Evolutionary conservation across 1,140 invertebrate genomes (phyloP).

Genomic region (Drosophila subpulchrella): DNA sequence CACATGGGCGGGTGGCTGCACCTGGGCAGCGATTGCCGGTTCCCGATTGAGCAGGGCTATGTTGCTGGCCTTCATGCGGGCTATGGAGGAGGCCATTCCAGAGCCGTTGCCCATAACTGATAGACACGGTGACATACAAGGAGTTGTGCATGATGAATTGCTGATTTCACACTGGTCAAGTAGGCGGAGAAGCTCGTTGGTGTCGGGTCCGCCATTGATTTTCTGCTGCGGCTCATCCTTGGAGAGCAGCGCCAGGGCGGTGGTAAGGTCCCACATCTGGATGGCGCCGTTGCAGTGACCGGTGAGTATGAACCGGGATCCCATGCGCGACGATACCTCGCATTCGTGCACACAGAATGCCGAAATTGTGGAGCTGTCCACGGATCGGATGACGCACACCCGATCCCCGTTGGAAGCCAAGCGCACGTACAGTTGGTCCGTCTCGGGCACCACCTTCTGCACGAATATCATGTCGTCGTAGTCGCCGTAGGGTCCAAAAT

Average conservation of each 20-base stretch:
- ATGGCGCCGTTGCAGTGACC: conserved; percentile 97
- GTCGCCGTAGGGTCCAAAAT: conserved; percentile 98
- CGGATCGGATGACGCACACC: conserved; percentile 97
- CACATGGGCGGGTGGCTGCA: conserved; percentile 12
- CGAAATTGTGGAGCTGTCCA: conserved; percentile 97
- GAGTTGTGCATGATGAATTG: conserved; percentile 92
- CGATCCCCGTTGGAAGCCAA: conserved; percentile 96
- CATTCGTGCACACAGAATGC: conserved; percentile 99
- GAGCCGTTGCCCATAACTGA: conserved; percentile 85
- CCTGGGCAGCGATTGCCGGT: conserved; percentile 30
- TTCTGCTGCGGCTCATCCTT: conserved; percentile 88
- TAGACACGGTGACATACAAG: conserved; percentile 93
- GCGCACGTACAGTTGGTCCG: conserved; percentile 96
- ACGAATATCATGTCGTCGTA: conserved; percentile 99
- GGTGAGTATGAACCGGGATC: conserved; percentile 96
- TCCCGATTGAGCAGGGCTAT: conserved; percentile 90
- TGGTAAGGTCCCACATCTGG: conserved; percentile 99
- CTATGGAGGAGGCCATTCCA: conserved; percentile 85
- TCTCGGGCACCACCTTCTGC: conserved; percentile 98
- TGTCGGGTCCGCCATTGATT: conserved; percentile 92
- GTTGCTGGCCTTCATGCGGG: conserved; percentile 90
- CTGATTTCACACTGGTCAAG: conserved; percentile 97
- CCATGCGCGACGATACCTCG: conserved; percentile 96
- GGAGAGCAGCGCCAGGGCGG: conserved; percentile 93
- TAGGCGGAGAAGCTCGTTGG: conserved; percentile 94